A percentile compares a stretch with the other conserved stretches of the same genome.
Conservation (phyloP, 2,888 invertebrate species). For the Baccha elongata region DNA sequence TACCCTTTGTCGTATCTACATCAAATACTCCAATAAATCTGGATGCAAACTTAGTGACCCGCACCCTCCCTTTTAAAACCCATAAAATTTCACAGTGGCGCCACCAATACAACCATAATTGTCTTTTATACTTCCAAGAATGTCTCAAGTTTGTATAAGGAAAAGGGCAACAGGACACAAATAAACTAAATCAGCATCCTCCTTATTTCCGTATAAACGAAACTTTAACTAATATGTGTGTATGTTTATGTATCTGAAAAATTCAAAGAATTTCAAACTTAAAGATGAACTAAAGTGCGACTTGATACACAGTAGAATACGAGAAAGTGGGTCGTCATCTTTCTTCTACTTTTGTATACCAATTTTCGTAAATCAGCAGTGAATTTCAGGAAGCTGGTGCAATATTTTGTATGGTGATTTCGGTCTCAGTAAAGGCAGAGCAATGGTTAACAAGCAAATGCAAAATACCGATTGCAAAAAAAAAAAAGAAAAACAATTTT, state of each 20-base stretch:
- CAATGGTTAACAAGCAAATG: background rate
- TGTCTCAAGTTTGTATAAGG: background rate
- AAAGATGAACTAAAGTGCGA: background rate
- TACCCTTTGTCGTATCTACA: background rate
- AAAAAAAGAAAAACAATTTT: background rate
- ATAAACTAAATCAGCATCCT: constrained; percentile 25
- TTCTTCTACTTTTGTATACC: background rate
- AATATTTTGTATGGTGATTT: constrained; percentile 28
- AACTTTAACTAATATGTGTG: no score
- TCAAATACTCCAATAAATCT: constrained; percentile 27
- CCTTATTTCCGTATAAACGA: constrained; percentile 2
- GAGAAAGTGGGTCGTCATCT: background rate
- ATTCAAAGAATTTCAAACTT: constrained; percentile 14
- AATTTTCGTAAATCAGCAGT: constrained; percentile 12
- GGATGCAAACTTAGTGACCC: constrained; percentile 3
- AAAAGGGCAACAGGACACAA: constrained; percentile 5
- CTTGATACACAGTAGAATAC: background rate
- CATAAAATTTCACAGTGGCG: constrained; percentile 27
- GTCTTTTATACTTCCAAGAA: background rate
- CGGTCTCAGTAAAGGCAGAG: background rate
- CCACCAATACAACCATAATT: constrained; percentile 20
- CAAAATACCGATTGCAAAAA: background rate
- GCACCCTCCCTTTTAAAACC: no score
- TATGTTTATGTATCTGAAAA: constrained; percentile 3
- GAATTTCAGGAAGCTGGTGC: constrained; percentile 29